Percentiles rank a stretch among this genome's conserved stretches.
These are phyloP conservation scores for Diplodus puntazzo DNA, from an alignment of 2,797 vertebrate genomes.

Conservation along the genomic window DNA sequence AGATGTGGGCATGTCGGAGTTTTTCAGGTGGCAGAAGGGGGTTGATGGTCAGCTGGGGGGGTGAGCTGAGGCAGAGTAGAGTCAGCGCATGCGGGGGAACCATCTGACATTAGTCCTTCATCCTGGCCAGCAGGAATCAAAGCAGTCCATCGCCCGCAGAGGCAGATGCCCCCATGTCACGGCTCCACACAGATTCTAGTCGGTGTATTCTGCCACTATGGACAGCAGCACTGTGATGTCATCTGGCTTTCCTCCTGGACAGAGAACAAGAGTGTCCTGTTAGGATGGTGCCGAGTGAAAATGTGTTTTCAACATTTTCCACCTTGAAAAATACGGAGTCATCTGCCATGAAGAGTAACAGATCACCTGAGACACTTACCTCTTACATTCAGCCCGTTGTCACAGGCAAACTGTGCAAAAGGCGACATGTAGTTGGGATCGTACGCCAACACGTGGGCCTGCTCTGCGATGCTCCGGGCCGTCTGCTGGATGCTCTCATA, in stretches of 20 bases:
- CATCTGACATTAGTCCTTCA: conserved; percentile 60
- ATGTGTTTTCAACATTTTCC: background rate
- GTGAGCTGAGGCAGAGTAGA: conserved; percentile 33
- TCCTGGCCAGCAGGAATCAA: conserved; percentile 85
- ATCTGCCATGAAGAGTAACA: background rate
- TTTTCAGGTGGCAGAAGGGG: background rate
- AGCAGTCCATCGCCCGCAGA: conserved; percentile 63
- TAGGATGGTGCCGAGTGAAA: background rate
- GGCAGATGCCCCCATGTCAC: conserved; percentile 47
- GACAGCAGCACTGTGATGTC: conserved; percentile 99
- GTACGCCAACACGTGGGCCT: conserved; percentile 97
- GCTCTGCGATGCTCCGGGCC: conserved; percentile 96
- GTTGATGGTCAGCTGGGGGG: conserved; percentile 11
- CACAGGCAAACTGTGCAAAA: conserved; percentile 98
- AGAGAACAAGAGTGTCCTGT: conserved; percentile 18
- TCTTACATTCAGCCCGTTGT: conserved; percentile 98
- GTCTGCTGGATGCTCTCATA: conserved; percentile 98
- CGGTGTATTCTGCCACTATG: conserved; percentile 98
- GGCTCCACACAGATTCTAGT: conserved; percentile 83
- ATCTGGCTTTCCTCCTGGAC: conserved; percentile 92
- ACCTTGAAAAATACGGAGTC: background rate
- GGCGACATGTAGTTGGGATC: conserved; percentile 99
- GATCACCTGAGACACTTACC: conserved; percentile 81
- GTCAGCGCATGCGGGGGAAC: conserved; percentile 25
- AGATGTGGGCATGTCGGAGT: conserved; percentile 23